These are phyloP conservation scores for Agrotis segetum DNA, from an alignment of 2,888 invertebrate species.

Conservation along the genomic window DNA sequence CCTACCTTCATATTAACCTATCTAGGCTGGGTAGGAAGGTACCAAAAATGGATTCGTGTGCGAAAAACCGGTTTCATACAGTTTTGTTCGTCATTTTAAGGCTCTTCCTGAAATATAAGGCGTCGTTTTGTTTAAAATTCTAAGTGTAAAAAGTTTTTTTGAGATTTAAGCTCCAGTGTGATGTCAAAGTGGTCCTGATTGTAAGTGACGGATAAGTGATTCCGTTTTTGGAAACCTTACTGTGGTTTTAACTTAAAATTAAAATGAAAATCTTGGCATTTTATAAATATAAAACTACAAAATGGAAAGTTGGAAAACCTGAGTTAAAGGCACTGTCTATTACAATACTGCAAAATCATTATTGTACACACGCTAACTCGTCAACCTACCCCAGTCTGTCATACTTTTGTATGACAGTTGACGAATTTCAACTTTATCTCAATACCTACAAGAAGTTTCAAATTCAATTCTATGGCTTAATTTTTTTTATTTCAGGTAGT, in stretches of 20 bases:
- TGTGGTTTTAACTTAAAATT: not conserved
- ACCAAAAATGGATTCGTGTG: constrained; percentile 32
- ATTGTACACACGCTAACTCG: too few species aligned
- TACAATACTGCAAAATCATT: too few species aligned
- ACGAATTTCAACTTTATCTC: too few species aligned
- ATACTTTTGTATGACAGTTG: too few species aligned
- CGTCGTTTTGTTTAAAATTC: constrained; percentile 15
- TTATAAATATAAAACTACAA: too few species aligned
- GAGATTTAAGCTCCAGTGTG: not conserved
- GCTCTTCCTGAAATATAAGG: constrained; percentile 9
- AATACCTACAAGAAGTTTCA: too few species aligned
- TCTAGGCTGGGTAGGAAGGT: constrained; percentile 13
- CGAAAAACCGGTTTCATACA: constrained; percentile 46
- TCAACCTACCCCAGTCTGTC: too few species aligned
- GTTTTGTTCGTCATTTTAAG: constrained; percentile 46
- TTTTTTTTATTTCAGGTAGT: too few species aligned
- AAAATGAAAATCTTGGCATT: not conserved
- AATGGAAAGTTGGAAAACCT: too few species aligned
- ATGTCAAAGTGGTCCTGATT: not conserved
- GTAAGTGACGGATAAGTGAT: not conserved
- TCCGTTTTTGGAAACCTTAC: not conserved
- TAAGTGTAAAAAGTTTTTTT: not conserved
- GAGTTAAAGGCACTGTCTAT: too few species aligned
- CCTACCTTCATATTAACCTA: not conserved
- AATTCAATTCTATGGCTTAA: too few species aligned